These are phyloP conservation scores for Myiagra hebetior DNA, from an alignment of 2,113 vertebrate genomes.

Conservation along the genomic window DNA sequence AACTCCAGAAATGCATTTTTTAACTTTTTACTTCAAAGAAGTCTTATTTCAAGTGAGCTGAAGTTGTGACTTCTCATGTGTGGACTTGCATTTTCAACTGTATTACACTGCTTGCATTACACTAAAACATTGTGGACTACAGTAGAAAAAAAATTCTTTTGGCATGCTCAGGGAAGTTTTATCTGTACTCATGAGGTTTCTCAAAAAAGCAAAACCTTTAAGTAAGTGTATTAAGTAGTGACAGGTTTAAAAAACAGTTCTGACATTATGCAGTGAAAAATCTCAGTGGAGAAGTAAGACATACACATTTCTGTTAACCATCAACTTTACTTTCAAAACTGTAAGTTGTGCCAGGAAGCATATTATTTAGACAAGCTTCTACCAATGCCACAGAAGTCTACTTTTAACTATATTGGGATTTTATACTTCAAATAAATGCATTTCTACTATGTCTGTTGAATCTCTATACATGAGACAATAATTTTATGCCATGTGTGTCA, in stretches of 20 bases:
- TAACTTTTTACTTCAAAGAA: not conserved
- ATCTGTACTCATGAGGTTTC: not conserved
- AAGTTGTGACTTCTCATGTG: not conserved
- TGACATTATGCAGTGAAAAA: constrained; percentile 21
- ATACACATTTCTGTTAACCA: not conserved
- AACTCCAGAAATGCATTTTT: not conserved
- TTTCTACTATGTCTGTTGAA: not conserved
- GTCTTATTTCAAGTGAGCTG: not conserved
- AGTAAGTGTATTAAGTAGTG: not conserved
- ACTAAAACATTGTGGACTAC: not conserved
- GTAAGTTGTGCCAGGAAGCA: not conserved
- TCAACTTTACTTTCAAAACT: constrained; percentile 1
- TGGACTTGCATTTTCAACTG: not conserved
- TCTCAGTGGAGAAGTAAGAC: not conserved
- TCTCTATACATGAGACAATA: not conserved
- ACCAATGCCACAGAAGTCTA: not conserved
- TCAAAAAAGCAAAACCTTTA: not conserved
- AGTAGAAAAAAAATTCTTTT: not conserved
- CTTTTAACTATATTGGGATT: not conserved
- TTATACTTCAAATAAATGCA: not conserved
- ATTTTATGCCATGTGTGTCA: not conserved
- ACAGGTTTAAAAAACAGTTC: constrained; percentile 27
- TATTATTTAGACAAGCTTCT: not conserved
- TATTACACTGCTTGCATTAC: not conserved
- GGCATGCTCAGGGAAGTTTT: not conserved